Evolutionary conservation across 2,113 vertebrate species (phyloP).

Genomic region (Vireo altiloquus): DNA sequence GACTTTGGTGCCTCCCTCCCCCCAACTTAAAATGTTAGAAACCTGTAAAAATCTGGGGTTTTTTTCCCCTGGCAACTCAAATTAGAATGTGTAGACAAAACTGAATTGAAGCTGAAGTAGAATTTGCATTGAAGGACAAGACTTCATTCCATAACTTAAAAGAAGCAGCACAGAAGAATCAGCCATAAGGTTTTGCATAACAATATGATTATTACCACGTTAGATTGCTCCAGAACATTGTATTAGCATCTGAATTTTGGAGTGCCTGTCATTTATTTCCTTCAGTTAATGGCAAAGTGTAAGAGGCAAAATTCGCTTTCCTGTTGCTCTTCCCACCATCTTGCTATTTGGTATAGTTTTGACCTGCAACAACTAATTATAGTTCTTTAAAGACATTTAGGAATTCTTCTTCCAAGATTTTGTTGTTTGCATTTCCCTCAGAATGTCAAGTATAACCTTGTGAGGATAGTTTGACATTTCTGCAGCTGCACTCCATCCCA

Average conservation of each 20-base stretch:
- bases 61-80: neutral
- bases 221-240: neutral
- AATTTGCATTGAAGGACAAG: neutral
- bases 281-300: neutral
- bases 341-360: neutral
- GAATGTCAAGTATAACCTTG: conserved; percentile 49
- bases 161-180: neutral
- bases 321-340: neutral
- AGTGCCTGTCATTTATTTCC: neutral
- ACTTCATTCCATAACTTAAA: neutral
- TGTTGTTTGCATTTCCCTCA: conserved; percentile 25
- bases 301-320: neutral
- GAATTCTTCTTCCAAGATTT: conserved; percentile 30
- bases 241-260: neutral
- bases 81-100: neutral
- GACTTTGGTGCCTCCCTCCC: rapidly evolving
- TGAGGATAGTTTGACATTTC: conserved; percentile 52
- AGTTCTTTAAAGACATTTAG: neutral
- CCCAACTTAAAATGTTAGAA: neutral
- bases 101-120: neutral
- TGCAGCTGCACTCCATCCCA: conserved; percentile 33
- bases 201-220: neutral
- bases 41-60: neutral
- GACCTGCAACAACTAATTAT: neutral
- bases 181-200: neutral